Percentiles rank a stretch among this genome's conserved stretches.
Evolutionary conservation across 2,797 vertebrate species (phyloP).

Genomic region (Leptodactylus fallax): DNA sequence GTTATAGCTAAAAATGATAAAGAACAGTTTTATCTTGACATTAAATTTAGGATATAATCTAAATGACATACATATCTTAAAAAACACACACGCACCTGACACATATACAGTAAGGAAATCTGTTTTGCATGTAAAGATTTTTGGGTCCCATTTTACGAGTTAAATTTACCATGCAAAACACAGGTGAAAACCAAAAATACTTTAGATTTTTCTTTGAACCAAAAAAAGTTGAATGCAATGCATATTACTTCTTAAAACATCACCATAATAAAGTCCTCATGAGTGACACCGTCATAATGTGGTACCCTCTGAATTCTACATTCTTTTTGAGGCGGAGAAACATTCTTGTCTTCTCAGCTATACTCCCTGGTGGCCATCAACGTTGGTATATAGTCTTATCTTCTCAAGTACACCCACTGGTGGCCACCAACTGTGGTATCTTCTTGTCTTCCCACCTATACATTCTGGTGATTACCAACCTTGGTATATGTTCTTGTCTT

Average conservation of each 20-base stretch:
- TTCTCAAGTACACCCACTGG: too few relatives aligned
- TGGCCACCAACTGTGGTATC: too few relatives aligned
- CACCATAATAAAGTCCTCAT: constrained; percentile 2
- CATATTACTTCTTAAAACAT: constrained; percentile 32
- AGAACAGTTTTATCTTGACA: neutral
- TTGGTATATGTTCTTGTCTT: neutral
- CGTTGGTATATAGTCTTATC: too few relatives aligned
- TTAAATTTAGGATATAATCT: neutral
- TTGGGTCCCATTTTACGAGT: constrained; percentile 36
- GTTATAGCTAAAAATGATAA: neutral
- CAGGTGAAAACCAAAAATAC: constrained; percentile 9
- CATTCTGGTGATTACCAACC: too few relatives aligned
- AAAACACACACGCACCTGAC: constrained; percentile 13
- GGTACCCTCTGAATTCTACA: constrained; percentile 34
- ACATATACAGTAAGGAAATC: constrained; percentile 22
- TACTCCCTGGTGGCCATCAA: too few relatives aligned
- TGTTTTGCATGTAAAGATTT: constrained; percentile 32
- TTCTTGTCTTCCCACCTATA: too few relatives aligned
- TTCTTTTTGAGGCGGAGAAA: constrained; percentile 70
- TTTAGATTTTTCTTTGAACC: neutral
- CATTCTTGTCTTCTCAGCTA: constrained; percentile 63
- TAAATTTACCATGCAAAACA: constrained; percentile 28
- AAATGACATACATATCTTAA: constrained; percentile 4
- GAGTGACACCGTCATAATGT: neutral
- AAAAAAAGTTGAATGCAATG: constrained; percentile 7